Evolutionary conservation across 2,888 invertebrate genomes (phyloP), one percentile per base, ranked within the genome.

Genomic region (Ochlodes sylvanus): DNA sequence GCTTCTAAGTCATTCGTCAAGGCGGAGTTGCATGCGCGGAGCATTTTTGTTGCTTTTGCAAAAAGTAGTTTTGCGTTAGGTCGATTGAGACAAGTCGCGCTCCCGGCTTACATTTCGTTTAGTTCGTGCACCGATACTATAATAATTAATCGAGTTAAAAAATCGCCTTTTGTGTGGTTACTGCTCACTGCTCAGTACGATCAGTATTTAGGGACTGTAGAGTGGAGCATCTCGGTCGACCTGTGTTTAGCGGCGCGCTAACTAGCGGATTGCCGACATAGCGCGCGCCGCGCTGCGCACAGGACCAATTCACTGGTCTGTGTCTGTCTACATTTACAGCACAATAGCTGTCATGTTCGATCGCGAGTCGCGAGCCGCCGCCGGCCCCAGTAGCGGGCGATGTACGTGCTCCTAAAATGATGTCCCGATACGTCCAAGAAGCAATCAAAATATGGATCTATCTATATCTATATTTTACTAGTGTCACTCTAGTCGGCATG

Each of bases 311-410:
- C 19, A 52, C 52, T 52, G 1, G 54, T 54, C 54, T 27, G 27
- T 34, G 7, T 34, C 7, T 34, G 34, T n/a, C n/a, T n/a, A n/a
- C n/a, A n/a, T n/a, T n/a, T n/a, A n/a, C 21, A 27, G 27, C 54
- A 54, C 54, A n/a, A 54, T 54, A 54, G 27, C 54, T 54, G 54
- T 54, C 54, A 54, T 54, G 27, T 54, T 54, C 21, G 54, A n/a
- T 14, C 54, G 54, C 54, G 27, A 7, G n/a, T 27, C 54, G 54
- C 19, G 54, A 27, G 32, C 52, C 27, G 52, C 21, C 12, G 14
- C 21, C 52, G 21, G 52, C 21, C 54, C 7, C 7, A 0, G 34
- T 9, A n/a, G n/a, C n/a, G n/a, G n/a, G n/a, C n/a, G n/a, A 27
- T 2, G 27, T 4, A 27, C 27, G 5, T 27, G 27, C 27, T 27